These are phyloP conservation scores for Euborellia annulipes DNA, from an alignment of 1,140 invertebrate species.

Conservation along the genomic window DNA sequence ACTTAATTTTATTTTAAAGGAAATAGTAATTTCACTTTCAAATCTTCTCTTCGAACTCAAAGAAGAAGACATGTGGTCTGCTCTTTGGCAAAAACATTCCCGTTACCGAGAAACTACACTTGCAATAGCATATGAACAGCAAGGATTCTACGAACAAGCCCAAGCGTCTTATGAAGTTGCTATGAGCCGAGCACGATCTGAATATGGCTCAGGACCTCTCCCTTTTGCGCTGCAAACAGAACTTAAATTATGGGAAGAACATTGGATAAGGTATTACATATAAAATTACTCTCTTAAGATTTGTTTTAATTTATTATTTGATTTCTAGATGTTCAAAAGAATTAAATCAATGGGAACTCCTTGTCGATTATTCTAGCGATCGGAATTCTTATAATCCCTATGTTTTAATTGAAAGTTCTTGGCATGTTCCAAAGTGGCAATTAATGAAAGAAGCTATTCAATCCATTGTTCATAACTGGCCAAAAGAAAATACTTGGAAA, in stretches of 20 bases:
- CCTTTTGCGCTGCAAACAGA: conserved; percentile 62
- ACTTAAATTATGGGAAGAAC: conserved; percentile 71
- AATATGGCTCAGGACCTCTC: conserved; percentile 55
- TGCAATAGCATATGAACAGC: conserved; percentile 85
- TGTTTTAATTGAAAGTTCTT: conserved; percentile 82
- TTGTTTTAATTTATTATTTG: no score
- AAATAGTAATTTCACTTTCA: conserved; percentile 61
- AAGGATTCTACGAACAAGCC: conserved; percentile 91
- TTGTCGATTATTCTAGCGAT: conserved; percentile 66
- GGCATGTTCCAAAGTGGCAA: conserved; percentile 85
- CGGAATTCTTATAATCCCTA: conserved; percentile 65
- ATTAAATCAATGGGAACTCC: conserved; percentile 86
- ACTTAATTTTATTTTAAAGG: conserved; percentile 24
- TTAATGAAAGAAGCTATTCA: conserved; percentile 82
- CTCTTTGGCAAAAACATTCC: conserved; percentile 82
- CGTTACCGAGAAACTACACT: conserved; percentile 77
- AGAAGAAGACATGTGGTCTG: conserved; percentile 93
- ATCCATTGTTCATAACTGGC: conserved; percentile 79
- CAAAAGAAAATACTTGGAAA: conserved; percentile 78
- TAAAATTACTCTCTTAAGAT: not conserved
- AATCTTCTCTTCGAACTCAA: conserved; percentile 78
- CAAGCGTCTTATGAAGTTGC: conserved; percentile 73
- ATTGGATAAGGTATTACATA: conserved; percentile 63
- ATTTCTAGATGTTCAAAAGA: conserved; percentile 71
- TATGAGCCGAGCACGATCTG: conserved; percentile 75